Evolutionary conservation across 2,888 invertebrate species (phyloP).

Genomic region (Sepiola atlantica): DNA sequence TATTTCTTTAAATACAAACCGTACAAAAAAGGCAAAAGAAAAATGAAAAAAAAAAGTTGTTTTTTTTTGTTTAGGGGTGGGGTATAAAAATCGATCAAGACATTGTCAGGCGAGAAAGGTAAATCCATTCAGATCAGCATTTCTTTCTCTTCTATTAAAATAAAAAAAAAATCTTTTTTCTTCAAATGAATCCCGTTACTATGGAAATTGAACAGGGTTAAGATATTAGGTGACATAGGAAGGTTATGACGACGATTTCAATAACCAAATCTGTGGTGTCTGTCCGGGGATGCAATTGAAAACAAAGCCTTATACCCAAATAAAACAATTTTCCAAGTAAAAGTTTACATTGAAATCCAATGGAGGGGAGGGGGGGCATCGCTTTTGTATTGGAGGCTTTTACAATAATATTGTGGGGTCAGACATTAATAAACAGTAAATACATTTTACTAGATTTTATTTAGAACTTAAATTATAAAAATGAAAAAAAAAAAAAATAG

Average conservation of each 20-base stretch:
- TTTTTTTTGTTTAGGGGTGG: not conserved
- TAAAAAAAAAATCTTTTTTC: not conserved
- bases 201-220: too few relatives aligned
- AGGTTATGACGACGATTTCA: too few relatives aligned
- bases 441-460: not conserved
- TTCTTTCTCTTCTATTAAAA: not conserved
- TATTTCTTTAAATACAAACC: conserved; percentile 9
- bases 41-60: not conserved
- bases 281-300: too few relatives aligned
- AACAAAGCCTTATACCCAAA: too few relatives aligned
- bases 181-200: not conserved
- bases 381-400: not conserved
- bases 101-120: not conserved
- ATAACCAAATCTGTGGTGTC: too few relatives aligned
- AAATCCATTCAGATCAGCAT: not conserved
- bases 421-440: not conserved
- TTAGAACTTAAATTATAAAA: not conserved
- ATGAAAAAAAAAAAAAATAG: too few relatives aligned
- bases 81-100: not conserved
- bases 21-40: not conserved
- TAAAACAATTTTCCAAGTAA: too few relatives aligned
- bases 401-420: not conserved
- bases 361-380: not conserved
- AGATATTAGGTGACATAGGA: too few relatives aligned
- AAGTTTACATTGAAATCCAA: too few relatives aligned